phyloP scores from a whole-genome alignment of 2,888 invertebrate genomes.

The Lasioglossum vierecki region DNA sequence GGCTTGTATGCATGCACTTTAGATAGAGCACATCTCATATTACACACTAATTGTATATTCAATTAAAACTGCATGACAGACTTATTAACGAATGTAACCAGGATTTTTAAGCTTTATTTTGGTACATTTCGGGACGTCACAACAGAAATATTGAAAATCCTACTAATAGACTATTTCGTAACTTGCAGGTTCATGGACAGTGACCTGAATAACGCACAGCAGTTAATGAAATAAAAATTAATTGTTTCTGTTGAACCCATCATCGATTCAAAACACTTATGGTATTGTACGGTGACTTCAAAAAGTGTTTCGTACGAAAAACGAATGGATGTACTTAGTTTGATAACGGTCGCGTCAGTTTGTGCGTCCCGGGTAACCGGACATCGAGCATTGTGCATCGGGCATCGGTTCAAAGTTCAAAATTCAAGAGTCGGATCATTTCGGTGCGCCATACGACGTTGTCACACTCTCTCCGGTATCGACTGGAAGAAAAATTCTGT shows the following conservation, averaged over 20 bases:
- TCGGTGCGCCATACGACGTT: background rate
- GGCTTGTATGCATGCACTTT: background rate
- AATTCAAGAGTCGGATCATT: background rate
- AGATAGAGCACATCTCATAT: background rate
- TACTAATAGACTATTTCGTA: background rate
- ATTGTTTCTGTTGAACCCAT: background rate
- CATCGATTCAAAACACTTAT: background rate
- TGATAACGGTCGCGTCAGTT: background rate
- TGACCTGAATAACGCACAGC: background rate
- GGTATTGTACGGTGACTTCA: background rate
- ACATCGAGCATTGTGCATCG: background rate
- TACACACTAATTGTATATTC: background rate
- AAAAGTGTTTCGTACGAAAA: background rate
- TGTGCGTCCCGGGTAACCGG: background rate
- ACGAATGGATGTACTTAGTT: background rate
- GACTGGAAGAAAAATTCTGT: background rate
- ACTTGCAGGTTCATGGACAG: background rate
- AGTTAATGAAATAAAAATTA: background rate
- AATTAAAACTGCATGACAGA: background rate
- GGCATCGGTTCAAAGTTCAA: background rate
- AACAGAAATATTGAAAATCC: too few relatives aligned
- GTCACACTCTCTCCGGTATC: background rate
- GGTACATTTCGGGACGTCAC: background rate
- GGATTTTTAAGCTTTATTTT: background rate
- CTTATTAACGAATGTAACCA: background rate